Evolutionary conservation across 2,888 invertebrate species (phyloP).

Genomic region (Thereva nobilitata): DNA sequence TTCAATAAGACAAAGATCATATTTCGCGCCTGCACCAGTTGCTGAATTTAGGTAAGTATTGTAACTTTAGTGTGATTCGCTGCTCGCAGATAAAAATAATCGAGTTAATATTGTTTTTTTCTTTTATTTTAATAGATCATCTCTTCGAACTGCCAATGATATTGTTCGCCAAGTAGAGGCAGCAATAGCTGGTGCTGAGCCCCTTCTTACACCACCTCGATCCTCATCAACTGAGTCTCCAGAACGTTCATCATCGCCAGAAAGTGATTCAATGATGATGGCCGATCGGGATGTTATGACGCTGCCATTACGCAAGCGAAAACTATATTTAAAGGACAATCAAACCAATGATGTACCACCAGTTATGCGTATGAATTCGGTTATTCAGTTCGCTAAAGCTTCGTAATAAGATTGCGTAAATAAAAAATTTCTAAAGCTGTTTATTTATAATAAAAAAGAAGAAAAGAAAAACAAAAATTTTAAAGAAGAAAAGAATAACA

Average conservation of each 20-base stretch:
- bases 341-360: conserved; percentile 54
- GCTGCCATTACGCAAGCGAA: conserved; percentile 78
- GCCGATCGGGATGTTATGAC: conserved; percentile 65
- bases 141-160: conserved; percentile 60
- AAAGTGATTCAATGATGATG: conserved; percentile 61
- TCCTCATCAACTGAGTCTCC: conserved; percentile 61
- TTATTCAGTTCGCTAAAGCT: conserved; percentile 84
- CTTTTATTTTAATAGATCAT: conserved; percentile 44
- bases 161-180: conserved; percentile 68
- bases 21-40: conserved; percentile 52
- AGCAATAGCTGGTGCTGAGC: conserved; percentile 62
- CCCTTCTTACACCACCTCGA: conserved; percentile 64
- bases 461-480: too few species aligned
- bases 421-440: not conserved
- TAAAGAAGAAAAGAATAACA: too few species aligned
- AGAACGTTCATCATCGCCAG: conserved; percentile 61
- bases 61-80: not conserved
- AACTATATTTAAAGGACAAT: conserved; percentile 73
- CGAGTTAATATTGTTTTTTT: conserved; percentile 2
- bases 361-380: conserved; percentile 67
- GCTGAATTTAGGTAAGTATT: conserved; percentile 56
- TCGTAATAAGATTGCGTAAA: conserved; percentile 54
- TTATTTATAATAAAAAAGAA: too few species aligned
- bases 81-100: not conserved
- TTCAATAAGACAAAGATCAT: conserved; percentile 47